phyloP scores from a whole-genome alignment of 2,888 invertebrate genomes.

The Xanthia togata region DNA sequence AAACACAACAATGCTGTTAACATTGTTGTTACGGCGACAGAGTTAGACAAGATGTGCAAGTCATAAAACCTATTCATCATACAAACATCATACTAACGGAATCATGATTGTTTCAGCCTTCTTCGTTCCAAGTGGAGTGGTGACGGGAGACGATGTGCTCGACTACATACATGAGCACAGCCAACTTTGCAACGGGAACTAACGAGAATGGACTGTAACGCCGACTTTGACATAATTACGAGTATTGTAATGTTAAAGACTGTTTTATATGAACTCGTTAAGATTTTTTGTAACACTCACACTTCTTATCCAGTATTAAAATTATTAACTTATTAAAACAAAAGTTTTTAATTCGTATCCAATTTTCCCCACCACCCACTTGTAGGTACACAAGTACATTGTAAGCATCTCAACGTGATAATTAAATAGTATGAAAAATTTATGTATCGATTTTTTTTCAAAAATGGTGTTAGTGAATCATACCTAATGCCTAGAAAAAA shows the following conservation, averaged over 20 bases:
- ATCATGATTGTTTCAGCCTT: constrained; percentile 56
- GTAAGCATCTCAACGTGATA: neutral
- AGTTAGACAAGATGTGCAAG: neutral
- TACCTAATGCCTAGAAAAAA: no score
- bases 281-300: neutral
- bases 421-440: no score
- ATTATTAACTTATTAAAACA: neutral
- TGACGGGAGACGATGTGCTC: constrained; percentile 65
- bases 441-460: no score
- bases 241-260: constrained; percentile 17
- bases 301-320: constrained; percentile 24
- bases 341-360: neutral
- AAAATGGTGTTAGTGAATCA: no score
- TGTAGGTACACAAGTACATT: neutral
- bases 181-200: constrained; percentile 33
- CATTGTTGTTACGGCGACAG: no score
- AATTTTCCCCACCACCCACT: no score
- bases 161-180: constrained; percentile 59
- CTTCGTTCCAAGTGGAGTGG: constrained; percentile 63
- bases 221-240: neutral
- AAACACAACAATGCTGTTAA: no score
- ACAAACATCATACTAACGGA: neutral
- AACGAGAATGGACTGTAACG: neutral
- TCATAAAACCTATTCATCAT: neutral
- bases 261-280: neutral